phyloP scores from a whole-genome alignment of 2,888 invertebrate species.

The Sthenelais limicola region DNA sequence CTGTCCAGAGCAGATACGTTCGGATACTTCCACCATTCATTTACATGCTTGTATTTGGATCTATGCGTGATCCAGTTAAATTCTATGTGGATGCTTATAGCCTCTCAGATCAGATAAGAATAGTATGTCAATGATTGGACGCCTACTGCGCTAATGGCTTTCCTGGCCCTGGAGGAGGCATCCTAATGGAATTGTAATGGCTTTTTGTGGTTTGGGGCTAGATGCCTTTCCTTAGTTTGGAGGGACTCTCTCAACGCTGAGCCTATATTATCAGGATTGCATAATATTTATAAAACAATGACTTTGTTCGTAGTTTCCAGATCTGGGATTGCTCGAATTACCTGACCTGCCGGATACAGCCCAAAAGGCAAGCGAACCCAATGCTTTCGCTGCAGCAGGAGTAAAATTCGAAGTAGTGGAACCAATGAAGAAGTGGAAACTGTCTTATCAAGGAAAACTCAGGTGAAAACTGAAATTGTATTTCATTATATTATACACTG shows the following conservation, averaged over 20 bases:
- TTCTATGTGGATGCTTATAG: neutral
- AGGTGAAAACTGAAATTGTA: constrained; percentile 68
- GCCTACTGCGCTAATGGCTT: no score
- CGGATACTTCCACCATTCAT: neutral
- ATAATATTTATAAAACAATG: neutral
- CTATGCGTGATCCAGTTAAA: neutral
- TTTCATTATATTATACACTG: no score
- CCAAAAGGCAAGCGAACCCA: constrained; percentile 73
- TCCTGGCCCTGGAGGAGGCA: no score
- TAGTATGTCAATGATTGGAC: no score
- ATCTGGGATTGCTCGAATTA: constrained; percentile 80
- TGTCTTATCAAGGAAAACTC: constrained; percentile 81
- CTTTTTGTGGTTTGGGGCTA: no score
- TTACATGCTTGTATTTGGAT: neutral
- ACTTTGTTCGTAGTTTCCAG: constrained; percentile 42
- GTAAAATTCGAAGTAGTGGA: constrained; percentile 79
- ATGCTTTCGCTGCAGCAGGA: constrained; percentile 80
- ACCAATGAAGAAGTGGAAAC: constrained; percentile 83
- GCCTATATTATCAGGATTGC: no score
- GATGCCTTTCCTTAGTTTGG: no score
- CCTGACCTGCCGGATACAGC: constrained; percentile 82
- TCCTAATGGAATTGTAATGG: no score
- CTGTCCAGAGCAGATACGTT: no score
- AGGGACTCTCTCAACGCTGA: no score
- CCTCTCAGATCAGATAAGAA: no score